A percentile compares a stretch with the other conserved stretches of the same genome.
These are phyloP conservation scores for Scomber scombrus DNA, from an alignment of 2,113 vertebrate genomes.

Conservation along the genomic window DNA sequence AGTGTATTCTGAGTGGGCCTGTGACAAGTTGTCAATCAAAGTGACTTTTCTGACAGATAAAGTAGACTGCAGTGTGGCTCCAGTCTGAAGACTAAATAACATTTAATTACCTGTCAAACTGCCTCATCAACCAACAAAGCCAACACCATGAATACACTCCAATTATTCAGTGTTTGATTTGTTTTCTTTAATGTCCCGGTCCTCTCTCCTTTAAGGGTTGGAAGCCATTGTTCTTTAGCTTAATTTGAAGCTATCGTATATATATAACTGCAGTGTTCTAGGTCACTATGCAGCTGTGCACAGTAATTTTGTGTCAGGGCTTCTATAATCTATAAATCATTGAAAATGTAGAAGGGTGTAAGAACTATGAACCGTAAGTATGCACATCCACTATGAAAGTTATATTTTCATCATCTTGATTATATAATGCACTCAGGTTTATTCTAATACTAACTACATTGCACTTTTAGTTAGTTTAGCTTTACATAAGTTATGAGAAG, in stretches of 20 bases:
- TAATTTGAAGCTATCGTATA: not conserved
- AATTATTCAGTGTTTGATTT: slow-evolving; percentile 39
- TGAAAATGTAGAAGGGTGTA: not conserved
- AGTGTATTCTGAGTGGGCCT: slow-evolving; percentile 61
- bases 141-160: slow-evolving; percentile 28
- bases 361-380: not conserved
- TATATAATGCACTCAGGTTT: not conserved
- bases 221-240: slow-evolving; percentile 2
- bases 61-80: slow-evolving; percentile 34
- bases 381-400: accelerated
- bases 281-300: not conserved
- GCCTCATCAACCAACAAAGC: slow-evolving; percentile 56
- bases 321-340: not conserved
- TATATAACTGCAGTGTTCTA: not conserved
- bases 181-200: slow-evolving; percentile 15
- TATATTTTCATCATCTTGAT: not conserved
- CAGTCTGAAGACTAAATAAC: slow-evolving; percentile 57
- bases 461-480: not conserved
- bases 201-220: slow-evolving; percentile 2
- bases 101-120: slow-evolving; percentile 72
- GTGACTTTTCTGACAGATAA: slow-evolving; percentile 55
- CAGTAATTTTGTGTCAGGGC: not conserved
- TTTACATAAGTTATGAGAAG: not conserved
- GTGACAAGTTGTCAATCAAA: slow-evolving; percentile 62
- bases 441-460: slow-evolving; percentile 1